Conservation (phyloP, 2,888 invertebrate species). For the Pelosia muscerda region DNA sequence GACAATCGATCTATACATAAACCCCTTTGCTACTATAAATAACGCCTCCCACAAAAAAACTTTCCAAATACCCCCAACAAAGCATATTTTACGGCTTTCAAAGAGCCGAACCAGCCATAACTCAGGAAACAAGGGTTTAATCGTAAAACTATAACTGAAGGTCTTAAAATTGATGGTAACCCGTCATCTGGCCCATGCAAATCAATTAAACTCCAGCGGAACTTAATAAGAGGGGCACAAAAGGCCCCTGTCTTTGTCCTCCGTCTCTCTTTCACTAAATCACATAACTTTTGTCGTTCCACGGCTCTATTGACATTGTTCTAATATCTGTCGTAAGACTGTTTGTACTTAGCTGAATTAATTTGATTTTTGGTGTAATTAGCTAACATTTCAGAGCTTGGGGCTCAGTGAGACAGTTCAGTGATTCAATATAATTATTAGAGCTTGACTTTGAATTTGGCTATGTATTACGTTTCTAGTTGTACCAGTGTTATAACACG, state of each 20-base stretch:
- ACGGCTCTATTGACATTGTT: slow-evolving; percentile 43
- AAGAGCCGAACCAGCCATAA: slow-evolving; percentile 38
- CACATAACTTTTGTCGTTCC: slow-evolving; percentile 51
- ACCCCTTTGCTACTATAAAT: background rate
- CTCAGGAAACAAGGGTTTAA: slow-evolving; percentile 31
- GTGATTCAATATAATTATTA: background rate
- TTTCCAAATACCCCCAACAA: background rate
- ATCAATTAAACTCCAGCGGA: slow-evolving; percentile 59
- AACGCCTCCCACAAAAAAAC: slow-evolving; percentile 8
- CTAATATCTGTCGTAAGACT: slow-evolving; percentile 36
- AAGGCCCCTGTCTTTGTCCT: slow-evolving; percentile 52
- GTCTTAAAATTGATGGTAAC: slow-evolving; percentile 46
- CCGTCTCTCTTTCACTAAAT: slow-evolving; percentile 49
- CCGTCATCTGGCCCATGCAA: slow-evolving; percentile 52
- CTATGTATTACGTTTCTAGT: background rate
- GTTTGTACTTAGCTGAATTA: slow-evolving; percentile 24
- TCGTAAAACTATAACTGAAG: slow-evolving; percentile 47
- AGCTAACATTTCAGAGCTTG: background rate
- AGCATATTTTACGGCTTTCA: slow-evolving; percentile 36
- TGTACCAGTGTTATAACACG: background rate
- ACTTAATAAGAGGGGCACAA: slow-evolving; percentile 60
- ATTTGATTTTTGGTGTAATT: slow-evolving; percentile 18
- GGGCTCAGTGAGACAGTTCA: background rate
- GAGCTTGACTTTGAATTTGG: background rate
- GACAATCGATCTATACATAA: background rate